Percentiles rank a stretch among this genome's conserved stretches.
Evolutionary conservation across 1,140 invertebrate genomes (phyloP).

Genomic region (Macrobrachium nipponense): DNA sequence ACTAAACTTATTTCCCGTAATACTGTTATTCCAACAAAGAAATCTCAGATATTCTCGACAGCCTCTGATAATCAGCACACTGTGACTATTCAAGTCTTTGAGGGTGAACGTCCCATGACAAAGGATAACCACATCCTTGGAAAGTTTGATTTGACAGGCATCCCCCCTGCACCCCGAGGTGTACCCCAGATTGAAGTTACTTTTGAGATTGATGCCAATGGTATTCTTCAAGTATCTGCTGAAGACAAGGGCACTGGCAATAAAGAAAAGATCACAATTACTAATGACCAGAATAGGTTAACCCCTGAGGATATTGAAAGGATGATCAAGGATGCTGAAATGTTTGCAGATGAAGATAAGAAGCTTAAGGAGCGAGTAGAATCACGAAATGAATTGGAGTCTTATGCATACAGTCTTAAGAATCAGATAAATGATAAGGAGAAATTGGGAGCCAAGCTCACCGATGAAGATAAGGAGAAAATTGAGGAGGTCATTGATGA

Average conservation of each 20-base stretch:
- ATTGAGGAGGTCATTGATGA: slow-evolving; percentile 92
- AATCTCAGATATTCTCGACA: slow-evolving; percentile 55
- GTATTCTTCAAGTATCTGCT: slow-evolving; percentile 54
- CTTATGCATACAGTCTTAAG: slow-evolving; percentile 97
- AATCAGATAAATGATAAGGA: slow-evolving; percentile 98
- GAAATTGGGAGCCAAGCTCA: slow-evolving; percentile 93
- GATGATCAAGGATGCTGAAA: slow-evolving; percentile 74
- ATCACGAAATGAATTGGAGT: slow-evolving; percentile 90
- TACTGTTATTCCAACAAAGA: slow-evolving; percentile 58
- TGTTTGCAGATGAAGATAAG: slow-evolving; percentile 98
- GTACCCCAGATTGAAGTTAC: slow-evolving; percentile 55
- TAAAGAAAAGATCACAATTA: slow-evolving; percentile 54
- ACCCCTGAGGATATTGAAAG: slow-evolving; percentile 52
- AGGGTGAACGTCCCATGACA: slow-evolving; percentile 53
- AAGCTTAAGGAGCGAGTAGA: slow-evolving; percentile 97
- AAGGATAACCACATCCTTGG: slow-evolving; percentile 59
- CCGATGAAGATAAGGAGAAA: slow-evolving; percentile 92
- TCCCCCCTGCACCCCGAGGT: slow-evolving; percentile 54
- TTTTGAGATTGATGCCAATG: slow-evolving; percentile 57
- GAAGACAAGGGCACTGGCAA: slow-evolving; percentile 57
- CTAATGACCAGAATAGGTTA: slow-evolving; percentile 49
- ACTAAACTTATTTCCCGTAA: slow-evolving; percentile 98
- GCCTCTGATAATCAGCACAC: slow-evolving; percentile 56
- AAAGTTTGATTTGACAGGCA: slow-evolving; percentile 54
- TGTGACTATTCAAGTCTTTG: slow-evolving; percentile 54